Conservation (phyloP, 2,797 vertebrate genomes). For the Cryptoblepharus egeriae region DNA sequence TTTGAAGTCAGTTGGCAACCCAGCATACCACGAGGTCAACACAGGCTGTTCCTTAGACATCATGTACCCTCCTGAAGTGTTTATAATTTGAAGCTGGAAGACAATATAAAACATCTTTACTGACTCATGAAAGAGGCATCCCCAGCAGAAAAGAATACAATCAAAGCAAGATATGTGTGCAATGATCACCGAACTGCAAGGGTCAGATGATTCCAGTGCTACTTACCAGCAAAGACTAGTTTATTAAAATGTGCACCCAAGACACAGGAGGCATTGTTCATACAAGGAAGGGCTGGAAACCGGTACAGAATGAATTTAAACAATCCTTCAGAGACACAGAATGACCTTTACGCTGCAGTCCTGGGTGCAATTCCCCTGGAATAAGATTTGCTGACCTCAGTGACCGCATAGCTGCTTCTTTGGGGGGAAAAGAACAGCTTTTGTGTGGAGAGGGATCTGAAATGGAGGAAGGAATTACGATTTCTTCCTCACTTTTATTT, state of each 20-base stretch:
- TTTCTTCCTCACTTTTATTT: no score
- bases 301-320: neutral
- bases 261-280: slow-evolving; percentile 14
- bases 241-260: neutral
- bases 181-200: neutral
- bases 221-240: neutral
- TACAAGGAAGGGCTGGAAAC: neutral
- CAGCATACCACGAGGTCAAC: neutral
- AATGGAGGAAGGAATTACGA: neutral
- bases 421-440: neutral
- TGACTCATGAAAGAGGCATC: neutral
- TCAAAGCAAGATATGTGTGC: neutral
- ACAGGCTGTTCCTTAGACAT: neutral
- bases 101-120: neutral
- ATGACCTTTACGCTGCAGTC: neutral
- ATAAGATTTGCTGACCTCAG: neutral
- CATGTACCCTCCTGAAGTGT: neutral
- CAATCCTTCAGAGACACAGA: neutral
- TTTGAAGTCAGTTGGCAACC: neutral
- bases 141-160: neutral
- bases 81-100: neutral
- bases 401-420: neutral
- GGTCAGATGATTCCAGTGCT: neutral
- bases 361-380: neutral
- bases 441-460: neutral